Conservation (phyloP, 1,140 invertebrate species). For the Spodoptera litura region DNA sequence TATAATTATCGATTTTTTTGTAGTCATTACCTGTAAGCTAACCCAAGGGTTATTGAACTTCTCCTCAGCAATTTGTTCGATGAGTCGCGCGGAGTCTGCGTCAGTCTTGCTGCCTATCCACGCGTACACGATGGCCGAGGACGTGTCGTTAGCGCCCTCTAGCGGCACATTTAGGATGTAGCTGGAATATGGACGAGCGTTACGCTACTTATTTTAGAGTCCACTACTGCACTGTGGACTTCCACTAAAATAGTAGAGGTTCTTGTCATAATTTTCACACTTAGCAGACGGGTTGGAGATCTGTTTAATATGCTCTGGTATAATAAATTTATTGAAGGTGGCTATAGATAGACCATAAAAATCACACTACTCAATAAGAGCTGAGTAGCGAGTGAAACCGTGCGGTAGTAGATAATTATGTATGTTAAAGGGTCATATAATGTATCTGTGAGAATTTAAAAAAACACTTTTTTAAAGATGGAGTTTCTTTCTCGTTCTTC, state of each 20-base stretch:
- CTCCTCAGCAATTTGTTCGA: slow-evolving; percentile 97
- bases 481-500: too few relatives aligned
- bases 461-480: too few relatives aligned
- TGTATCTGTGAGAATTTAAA: too few relatives aligned
- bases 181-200: slow-evolving; percentile 85
- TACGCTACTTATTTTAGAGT: not conserved
- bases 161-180: slow-evolving; percentile 98
- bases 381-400: not conserved
- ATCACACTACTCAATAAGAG: too few relatives aligned
- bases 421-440: too few relatives aligned
- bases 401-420: not conserved
- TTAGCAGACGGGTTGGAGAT: too few relatives aligned
- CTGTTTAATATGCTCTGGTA: too few relatives aligned
- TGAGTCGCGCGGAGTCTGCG: slow-evolving; percentile 94
- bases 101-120: slow-evolving; percentile 98
- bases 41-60: slow-evolving; percentile 97
- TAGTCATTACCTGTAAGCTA: slow-evolving; percentile 88
- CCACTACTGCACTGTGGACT: not conserved
- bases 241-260: too few relatives aligned
- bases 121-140: slow-evolving; percentile 97
- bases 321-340: too few relatives aligned
- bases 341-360: too few relatives aligned
- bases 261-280: too few relatives aligned
- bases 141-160: slow-evolving; percentile 94
- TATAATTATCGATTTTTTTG: too few relatives aligned